Evolutionary conservation across 1,140 invertebrate genomes (phyloP).

Genomic region (Cecropterus lyciades): DNA sequence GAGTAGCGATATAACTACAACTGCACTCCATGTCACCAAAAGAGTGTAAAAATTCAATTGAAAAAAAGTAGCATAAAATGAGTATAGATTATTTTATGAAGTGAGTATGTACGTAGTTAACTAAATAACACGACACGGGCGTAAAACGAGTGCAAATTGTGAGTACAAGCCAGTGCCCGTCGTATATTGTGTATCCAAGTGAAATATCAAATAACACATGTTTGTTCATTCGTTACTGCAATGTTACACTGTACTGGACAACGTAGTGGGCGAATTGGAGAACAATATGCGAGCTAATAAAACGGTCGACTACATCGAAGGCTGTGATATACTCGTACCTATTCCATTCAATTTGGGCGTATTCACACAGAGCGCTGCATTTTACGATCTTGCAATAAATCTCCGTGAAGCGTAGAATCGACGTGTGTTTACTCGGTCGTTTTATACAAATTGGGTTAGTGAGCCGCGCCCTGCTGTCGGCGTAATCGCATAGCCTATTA

Average conservation of each 20-base stretch:
- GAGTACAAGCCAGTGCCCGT: not conserved
- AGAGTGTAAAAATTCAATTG: no score
- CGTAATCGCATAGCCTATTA: slow-evolving; percentile 64
- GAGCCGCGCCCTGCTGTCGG: slow-evolving; percentile 55
- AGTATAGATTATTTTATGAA: not conserved
- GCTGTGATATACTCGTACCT: slow-evolving; percentile 43
- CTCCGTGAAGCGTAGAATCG: slow-evolving; percentile 58
- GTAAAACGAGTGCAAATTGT: not conserved
- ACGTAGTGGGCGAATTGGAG: slow-evolving; percentile 33
- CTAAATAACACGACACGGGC: not conserved
- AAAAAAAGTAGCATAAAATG: no score
- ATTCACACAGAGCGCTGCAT: slow-evolving; percentile 61
- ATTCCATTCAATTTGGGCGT: slow-evolving; percentile 59
- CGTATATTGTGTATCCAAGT: not conserved
- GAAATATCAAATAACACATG: slow-evolving; percentile 19
- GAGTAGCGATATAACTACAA: no score
- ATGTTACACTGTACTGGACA: slow-evolving; percentile 18
- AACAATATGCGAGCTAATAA: slow-evolving; percentile 52
- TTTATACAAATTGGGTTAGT: slow-evolving; percentile 75
- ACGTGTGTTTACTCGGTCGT: slow-evolving; percentile 70
- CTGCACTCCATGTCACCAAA: no score
- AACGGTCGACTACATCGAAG: slow-evolving; percentile 42
- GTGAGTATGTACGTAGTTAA: not conserved
- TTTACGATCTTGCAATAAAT: slow-evolving; percentile 70
- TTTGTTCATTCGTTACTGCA: slow-evolving; percentile 10